Evolutionary conservation across 2,797 vertebrate genomes (phyloP).

Genomic region (Cossypha dichroa): DNA sequence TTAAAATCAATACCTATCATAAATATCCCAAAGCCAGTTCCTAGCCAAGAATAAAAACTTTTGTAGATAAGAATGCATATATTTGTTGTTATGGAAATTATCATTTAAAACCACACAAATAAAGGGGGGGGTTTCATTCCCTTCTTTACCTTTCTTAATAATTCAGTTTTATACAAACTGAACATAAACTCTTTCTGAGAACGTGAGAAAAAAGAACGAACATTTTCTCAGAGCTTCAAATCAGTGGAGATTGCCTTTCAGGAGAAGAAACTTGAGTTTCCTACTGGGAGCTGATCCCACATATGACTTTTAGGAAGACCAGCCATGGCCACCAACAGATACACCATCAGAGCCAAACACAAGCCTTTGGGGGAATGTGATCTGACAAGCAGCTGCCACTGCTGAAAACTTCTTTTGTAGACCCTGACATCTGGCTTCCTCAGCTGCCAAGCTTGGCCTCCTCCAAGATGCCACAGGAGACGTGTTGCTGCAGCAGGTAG

Average conservation of each 20-base stretch:
- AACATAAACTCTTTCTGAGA: not conserved
- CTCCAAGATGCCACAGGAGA: not conserved
- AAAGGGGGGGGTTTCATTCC: not conserved
- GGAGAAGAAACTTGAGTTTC: slow-evolving; percentile 21
- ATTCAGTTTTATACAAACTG: not conserved
- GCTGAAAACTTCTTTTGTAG: slow-evolving; percentile 25
- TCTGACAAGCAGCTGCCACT: slow-evolving; percentile 44
- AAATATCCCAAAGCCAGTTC: not conserved
- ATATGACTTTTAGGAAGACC: slow-evolving; percentile 3
- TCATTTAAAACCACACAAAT: not conserved
- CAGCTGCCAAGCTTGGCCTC: slow-evolving; percentile 6
- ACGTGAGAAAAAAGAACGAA: not conserved
- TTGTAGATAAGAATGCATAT: not conserved
- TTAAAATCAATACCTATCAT: not conserved
- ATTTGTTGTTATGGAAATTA: not conserved
- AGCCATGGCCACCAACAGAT: slow-evolving; percentile 7
- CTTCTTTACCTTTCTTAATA: not conserved
- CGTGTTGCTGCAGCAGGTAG: not conserved
- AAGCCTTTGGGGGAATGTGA: not conserved
- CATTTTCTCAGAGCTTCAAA: not conserved
- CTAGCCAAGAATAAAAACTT: not conserved
- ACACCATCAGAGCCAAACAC: not conserved
- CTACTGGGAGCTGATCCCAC: not conserved
- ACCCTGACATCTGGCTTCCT: slow-evolving; percentile 33
- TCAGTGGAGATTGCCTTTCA: not conserved